Evolutionary conservation across 2,888 invertebrate species (phyloP).

Genomic region (Apamea sordens): DNA sequence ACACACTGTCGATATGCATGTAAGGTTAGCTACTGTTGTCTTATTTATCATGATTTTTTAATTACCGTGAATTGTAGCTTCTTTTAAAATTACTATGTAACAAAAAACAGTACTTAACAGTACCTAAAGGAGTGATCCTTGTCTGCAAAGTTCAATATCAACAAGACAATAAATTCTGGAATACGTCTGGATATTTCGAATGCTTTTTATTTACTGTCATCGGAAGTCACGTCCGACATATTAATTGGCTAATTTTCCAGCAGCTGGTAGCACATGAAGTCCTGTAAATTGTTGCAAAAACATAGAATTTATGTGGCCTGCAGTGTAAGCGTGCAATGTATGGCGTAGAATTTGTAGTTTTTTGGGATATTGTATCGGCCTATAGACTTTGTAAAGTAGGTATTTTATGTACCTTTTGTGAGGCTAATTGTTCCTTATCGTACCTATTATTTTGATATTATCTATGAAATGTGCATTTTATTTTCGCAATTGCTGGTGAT

Average conservation of each 20-base stretch:
- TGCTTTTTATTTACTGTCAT: slow-evolving; percentile 42
- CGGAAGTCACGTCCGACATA: slow-evolving; percentile 57
- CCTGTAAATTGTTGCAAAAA: slow-evolving; percentile 57
- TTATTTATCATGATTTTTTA: not conserved
- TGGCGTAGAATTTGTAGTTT: slow-evolving; percentile 33
- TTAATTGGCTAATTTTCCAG: slow-evolving; percentile 55
- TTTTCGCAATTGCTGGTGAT: not conserved
- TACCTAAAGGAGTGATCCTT: not conserved
- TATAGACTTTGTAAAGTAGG: slow-evolving; percentile 22
- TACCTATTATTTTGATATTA: slow-evolving; percentile 5
- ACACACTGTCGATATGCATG: not conserved
- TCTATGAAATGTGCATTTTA: slow-evolving; percentile 14
- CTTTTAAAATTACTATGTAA: not conserved
- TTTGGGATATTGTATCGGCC: slow-evolving; percentile 30
- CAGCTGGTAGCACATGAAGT: slow-evolving; percentile 41
- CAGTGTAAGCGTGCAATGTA: slow-evolving; percentile 29
- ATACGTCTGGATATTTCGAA: slow-evolving; percentile 57
- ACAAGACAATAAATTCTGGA: slow-evolving; percentile 43
- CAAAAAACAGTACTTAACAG: slow-evolving; percentile 2
- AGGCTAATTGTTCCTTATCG: slow-evolving; percentile 13
- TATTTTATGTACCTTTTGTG: slow-evolving; percentile 8
- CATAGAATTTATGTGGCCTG: slow-evolving; percentile 45
- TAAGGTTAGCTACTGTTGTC: not conserved
- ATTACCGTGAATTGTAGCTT: not conserved
- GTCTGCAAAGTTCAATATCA: slow-evolving; percentile 48